Percentiles rank a stretch among this genome's conserved stretches.
Evolutionary conservation across 2,888 invertebrate species (phyloP).

Genomic region (Lepidochitona cinerea): DNA sequence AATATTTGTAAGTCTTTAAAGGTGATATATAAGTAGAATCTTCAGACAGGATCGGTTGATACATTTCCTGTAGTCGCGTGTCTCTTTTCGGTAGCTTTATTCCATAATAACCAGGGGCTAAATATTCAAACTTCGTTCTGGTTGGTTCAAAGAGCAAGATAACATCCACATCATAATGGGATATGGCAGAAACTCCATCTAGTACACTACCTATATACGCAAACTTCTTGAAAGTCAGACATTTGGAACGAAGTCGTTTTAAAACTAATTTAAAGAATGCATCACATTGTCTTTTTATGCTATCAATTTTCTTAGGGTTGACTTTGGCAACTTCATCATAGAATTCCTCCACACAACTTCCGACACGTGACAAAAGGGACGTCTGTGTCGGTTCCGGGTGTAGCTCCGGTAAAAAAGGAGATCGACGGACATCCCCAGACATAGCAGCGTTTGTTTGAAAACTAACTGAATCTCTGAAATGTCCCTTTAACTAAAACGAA

Average conservation of each 20-base stretch:
- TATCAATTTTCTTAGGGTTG: constrained; percentile 5
- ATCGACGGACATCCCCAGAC: no score
- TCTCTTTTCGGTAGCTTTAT: constrained; percentile 14
- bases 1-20: neutral
- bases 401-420: neutral
- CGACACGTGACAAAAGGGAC: neutral
- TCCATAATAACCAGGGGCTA: constrained; percentile 23
- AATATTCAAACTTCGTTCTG: constrained; percentile 2
- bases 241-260: constrained; percentile 11
- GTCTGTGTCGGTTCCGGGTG: neutral
- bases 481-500: no score
- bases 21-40: neutral
- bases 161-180: constrained; percentile 22
- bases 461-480: no score
- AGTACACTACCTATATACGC: constrained; percentile 25
- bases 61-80: neutral
- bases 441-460: no score
- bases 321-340: constrained; percentile 23
- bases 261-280: constrained; percentile 18
- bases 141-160: constrained; percentile 22
- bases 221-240: constrained; percentile 18
- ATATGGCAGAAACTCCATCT: constrained; percentile 23
- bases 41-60: neutral
- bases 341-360: constrained; percentile 19
- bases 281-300: neutral